Evolutionary conservation across 2,888 invertebrate genomes (phyloP).

Genomic region (Limnephilus lunatus): DNA sequence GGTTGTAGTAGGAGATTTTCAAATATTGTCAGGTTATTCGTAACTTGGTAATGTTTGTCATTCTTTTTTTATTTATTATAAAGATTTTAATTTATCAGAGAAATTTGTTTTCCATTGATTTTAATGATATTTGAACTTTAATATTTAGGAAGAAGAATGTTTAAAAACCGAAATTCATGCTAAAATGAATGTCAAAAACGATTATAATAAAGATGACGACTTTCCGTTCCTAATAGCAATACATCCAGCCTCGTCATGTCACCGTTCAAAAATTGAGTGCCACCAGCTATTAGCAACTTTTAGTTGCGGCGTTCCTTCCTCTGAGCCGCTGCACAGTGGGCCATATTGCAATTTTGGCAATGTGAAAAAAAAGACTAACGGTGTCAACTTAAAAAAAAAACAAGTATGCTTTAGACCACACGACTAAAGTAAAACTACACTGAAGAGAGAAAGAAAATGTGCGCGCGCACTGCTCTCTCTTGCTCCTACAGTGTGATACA

Average conservation of each 20-base stretch:
- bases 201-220: background rate
- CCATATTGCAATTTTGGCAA: background rate
- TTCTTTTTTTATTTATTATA: no score
- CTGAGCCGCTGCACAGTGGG: background rate
- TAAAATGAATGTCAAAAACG: background rate
- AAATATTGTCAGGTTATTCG: no score
- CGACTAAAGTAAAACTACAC: no score
- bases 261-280: background rate
- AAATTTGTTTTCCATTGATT: background rate
- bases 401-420: no score
- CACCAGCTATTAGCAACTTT: conserved; percentile 4
- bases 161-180: background rate
- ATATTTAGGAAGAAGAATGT: background rate
- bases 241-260: conserved; percentile 11
- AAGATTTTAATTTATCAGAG: no score
- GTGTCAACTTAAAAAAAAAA: no score
- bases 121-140: background rate
- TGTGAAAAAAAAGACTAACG: no score
- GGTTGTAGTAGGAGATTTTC: no score
- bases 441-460: no score
- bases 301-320: background rate
- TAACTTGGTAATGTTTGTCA: no score
- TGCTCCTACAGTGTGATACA: no score
- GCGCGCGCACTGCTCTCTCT: no score
- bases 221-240: background rate